phyloP scores from a whole-genome alignment of 2,888 invertebrate genomes.

The Meganola albula region DNA sequence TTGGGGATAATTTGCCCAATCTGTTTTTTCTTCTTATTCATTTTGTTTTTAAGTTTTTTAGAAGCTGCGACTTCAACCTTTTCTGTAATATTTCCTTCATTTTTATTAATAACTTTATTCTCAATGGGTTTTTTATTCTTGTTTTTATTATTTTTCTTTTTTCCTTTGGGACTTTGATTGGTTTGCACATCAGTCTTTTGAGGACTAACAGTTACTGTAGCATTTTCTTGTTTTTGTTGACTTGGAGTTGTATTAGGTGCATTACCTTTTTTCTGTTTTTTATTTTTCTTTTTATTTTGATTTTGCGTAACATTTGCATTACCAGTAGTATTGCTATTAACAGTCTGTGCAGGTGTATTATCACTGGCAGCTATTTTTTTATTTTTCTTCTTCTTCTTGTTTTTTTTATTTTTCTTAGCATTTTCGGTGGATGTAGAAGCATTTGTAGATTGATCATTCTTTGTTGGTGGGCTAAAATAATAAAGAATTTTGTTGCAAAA shows the following conservation, averaged over 20 bases:
- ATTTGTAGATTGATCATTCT: conserved; percentile 3
- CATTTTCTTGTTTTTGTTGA: conserved; percentile 17
- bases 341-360: not conserved
- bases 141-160: conserved; percentile 19
- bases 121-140: conserved; percentile 20
- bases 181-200: conserved; percentile 13
- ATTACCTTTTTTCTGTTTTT: conserved; percentile 31
- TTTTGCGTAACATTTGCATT: conserved; percentile 12
- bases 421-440: conserved; percentile 21
- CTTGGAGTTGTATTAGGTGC: conserved; percentile 12
- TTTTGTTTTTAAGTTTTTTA: conserved; percentile 54
- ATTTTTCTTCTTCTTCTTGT: conserved; percentile 35
- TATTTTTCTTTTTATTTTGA: conserved; percentile 29
- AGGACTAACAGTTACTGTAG: conserved; percentile 8
- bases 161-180: conserved; percentile 1
- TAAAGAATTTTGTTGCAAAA: not conserved
- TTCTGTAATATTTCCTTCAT: conserved; percentile 42
- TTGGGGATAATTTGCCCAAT: conserved; percentile 51
- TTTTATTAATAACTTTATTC: conserved; percentile 22
- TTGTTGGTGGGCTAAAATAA: conserved; percentile 14
- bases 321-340: conserved; percentile 4
- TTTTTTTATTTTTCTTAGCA: conserved; percentile 38
- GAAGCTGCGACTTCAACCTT: conserved; percentile 43
- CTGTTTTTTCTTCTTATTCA: conserved; percentile 55
- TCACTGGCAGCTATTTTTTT: conserved; percentile 9